These are phyloP conservation scores for Diploptera punctata DNA, from an alignment of 2,888 invertebrate species.

Conservation along the genomic window DNA sequence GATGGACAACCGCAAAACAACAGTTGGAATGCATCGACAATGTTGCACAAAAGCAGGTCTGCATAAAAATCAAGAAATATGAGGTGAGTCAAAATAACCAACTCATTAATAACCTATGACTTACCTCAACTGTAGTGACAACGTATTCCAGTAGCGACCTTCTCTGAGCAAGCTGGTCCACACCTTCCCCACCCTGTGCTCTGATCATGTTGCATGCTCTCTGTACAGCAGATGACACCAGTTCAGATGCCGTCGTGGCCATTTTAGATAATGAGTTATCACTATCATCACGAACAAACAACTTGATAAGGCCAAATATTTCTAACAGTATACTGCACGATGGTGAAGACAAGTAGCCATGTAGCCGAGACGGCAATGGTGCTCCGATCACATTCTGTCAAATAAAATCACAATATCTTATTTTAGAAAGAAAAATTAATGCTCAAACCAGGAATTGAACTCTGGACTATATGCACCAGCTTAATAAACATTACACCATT, in stretches of 20 bases:
- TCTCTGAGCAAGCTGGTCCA: slow-evolving; percentile 48
- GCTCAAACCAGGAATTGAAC: too few species aligned
- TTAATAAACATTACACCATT: too few species aligned
- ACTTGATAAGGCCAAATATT: slow-evolving; percentile 23
- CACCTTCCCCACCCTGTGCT: slow-evolving; percentile 9
- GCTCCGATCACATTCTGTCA: slow-evolving; percentile 29
- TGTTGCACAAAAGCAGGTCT: too few species aligned
- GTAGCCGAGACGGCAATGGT: slow-evolving; percentile 38
- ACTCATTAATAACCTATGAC: slow-evolving; percentile 43
- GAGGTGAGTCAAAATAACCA: too few species aligned
- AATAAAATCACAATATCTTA: not conserved
- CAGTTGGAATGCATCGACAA: too few species aligned
- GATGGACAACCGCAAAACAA: too few species aligned
- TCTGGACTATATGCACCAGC: not conserved
- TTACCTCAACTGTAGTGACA: slow-evolving; percentile 68
- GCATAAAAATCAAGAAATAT: too few species aligned
- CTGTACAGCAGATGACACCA: slow-evolving; percentile 26
- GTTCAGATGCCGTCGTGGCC: slow-evolving; percentile 31
- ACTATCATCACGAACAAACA: not conserved
- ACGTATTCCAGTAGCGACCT: slow-evolving; percentile 62
- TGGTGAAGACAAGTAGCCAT: slow-evolving; percentile 15
- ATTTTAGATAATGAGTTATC: slow-evolving; percentile 4
- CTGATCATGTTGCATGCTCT: not conserved
- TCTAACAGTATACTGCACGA: slow-evolving; percentile 15
- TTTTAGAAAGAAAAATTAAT: too few species aligned